Conservation (phyloP, 1,140 invertebrate genomes). For the Macrobrachium nipponense region DNA sequence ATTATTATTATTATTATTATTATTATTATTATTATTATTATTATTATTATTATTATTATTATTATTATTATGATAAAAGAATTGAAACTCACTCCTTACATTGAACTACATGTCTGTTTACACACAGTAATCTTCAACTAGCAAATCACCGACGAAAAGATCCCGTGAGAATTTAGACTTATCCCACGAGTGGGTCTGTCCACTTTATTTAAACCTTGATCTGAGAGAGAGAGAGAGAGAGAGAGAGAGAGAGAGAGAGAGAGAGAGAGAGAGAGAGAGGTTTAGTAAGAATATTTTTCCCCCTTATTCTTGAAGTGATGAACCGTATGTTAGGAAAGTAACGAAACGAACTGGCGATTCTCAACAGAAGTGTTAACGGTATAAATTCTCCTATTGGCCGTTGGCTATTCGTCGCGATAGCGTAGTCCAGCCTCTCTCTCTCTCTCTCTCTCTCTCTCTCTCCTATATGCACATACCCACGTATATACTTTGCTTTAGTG, state of each 20-base stretch:
- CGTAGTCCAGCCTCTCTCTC: not conserved
- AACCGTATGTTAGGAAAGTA: no score
- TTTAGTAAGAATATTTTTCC: not conserved
- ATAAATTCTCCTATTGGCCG: no score
- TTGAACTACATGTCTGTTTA: not conserved
- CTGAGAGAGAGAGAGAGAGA: no score
- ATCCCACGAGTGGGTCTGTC: no score
- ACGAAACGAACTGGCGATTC: no score
- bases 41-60: conserved; percentile 24
- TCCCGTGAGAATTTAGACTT: no score
- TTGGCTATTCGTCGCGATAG: no score
- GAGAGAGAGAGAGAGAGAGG: not conserved
- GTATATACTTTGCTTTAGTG: no score
- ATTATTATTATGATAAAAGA: not conserved
- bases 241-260: not conserved
- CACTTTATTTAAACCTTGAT: not conserved
- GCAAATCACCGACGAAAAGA: not conserved
- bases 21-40: conserved; percentile 15
- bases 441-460: conserved; percentile 7
- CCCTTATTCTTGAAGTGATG: not conserved
- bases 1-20: conserved; percentile 22
- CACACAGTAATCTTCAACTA: no score
- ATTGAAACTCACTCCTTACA: not conserved
- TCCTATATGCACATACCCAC: no score
- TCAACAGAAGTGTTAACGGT: no score